Evolutionary conservation across 2,888 invertebrate species (phyloP).

Genomic region (Eupithecia abbreviata): DNA sequence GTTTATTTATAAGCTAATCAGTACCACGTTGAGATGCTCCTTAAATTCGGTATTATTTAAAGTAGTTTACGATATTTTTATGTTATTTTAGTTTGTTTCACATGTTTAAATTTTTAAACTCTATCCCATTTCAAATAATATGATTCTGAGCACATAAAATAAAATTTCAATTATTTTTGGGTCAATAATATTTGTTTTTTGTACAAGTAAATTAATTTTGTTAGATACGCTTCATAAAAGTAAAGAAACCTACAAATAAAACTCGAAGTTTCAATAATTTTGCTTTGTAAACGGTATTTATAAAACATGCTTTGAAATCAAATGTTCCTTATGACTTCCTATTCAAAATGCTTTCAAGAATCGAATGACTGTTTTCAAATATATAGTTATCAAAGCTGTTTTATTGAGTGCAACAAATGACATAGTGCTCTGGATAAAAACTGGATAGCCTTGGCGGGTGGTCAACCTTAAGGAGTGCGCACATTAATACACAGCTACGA

Average conservation of each 20-base stretch:
- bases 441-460: slow-evolving; percentile 75
- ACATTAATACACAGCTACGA: too few relatives aligned
- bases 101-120: slow-evolving; percentile 59
- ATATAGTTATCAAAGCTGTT: neutral
- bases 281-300: neutral
- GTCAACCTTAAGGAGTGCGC: too few relatives aligned
- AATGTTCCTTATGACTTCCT: neutral
- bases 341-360: neutral
- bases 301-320: neutral
- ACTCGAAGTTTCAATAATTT: neutral
- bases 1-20: slow-evolving; percentile 68
- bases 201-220: slow-evolving; percentile 47
- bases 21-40: slow-evolving; percentile 62
- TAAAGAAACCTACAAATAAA: neutral
- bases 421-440: slow-evolving; percentile 58
- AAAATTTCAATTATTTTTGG: slow-evolving; percentile 61
- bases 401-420: neutral
- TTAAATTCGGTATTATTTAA: slow-evolving; percentile 62
- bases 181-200: slow-evolving; percentile 55
- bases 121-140: slow-evolving; percentile 52
- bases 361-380: neutral
- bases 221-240: slow-evolving; percentile 17
- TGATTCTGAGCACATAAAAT: slow-evolving; percentile 51
- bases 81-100: slow-evolving; percentile 28
- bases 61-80: slow-evolving; percentile 53